Conservation (phyloP, 2,113 vertebrate species). For the Pelusios castaneus region DNA sequence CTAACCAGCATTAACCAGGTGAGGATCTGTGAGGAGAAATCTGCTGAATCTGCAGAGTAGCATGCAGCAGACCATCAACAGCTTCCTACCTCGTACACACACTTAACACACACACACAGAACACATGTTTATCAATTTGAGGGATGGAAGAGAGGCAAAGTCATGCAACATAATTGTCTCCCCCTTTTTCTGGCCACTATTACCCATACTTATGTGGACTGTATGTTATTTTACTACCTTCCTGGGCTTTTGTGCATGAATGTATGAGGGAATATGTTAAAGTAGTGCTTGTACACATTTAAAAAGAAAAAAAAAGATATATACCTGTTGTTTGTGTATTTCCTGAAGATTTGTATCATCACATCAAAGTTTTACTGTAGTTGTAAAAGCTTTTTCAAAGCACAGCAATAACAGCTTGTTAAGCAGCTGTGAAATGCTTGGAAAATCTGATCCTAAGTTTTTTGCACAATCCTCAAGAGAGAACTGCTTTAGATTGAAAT, state of each 20-base stretch:
- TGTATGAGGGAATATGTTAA: neutral
- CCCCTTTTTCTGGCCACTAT: neutral
- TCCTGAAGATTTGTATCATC: neutral
- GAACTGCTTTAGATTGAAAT: slow-evolving; percentile 28
- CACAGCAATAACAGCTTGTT: neutral
- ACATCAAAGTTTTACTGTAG: neutral
- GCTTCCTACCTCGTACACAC: neutral
- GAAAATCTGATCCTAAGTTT: neutral
- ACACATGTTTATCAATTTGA: neutral
- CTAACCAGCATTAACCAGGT: neutral
- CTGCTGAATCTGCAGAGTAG: neutral
- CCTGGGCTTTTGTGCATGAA: neutral
- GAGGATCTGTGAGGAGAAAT: slow-evolving; percentile 13
- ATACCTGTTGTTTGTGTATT: neutral
- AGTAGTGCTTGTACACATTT: neutral
- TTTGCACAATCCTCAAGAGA: neutral
- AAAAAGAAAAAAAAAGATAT: neutral
- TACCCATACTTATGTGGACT: neutral
- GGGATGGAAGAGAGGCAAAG: neutral
- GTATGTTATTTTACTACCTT: neutral
- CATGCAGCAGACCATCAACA: neutral
- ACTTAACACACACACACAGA: neutral
- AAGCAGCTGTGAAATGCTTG: neutral
- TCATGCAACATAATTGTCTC: neutral
- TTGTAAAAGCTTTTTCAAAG: neutral